A percentile compares a stretch with the other conserved stretches of the same genome.
Evolutionary conservation across 2,888 invertebrate species (phyloP).

Genomic region (Meghimatium bilineatum): DNA sequence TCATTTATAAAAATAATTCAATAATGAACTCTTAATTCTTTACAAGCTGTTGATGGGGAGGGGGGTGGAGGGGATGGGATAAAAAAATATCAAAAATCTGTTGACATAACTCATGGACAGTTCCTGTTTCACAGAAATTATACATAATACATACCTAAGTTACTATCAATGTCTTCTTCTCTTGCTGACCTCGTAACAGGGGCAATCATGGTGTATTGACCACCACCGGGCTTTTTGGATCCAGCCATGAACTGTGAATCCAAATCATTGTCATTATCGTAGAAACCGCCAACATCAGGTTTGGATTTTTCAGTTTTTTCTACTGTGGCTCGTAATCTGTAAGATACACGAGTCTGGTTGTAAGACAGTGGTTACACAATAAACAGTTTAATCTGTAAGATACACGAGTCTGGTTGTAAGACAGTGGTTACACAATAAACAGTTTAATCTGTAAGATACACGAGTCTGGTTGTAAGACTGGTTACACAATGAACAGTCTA

Average conservation of each 20-base stretch:
- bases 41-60: too few species aligned
- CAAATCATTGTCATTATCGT: constrained; percentile 64
- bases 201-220: constrained; percentile 54
- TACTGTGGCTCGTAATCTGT: constrained; percentile 31
- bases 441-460: constrained; percentile 22
- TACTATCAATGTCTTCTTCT: constrained; percentile 70
- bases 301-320: constrained; percentile 52
- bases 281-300: constrained; percentile 60
- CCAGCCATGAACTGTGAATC: constrained; percentile 66
- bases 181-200: constrained; percentile 66
- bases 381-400: constrained; percentile 27
- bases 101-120: too few species aligned
- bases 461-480: too few species aligned
- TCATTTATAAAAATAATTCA: too few species aligned
- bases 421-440: background rate
- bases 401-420: background rate
- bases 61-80: too few species aligned
- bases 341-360: background rate
- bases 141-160: constrained; percentile 69
- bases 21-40: too few species aligned
- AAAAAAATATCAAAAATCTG: too few species aligned
- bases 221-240: constrained; percentile 50
- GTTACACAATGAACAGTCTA: background rate
- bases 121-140: too few species aligned
- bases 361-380: background rate